phyloP scores from a whole-genome alignment of 2,113 vertebrate species.

The Nansenia antarctica region DNA sequence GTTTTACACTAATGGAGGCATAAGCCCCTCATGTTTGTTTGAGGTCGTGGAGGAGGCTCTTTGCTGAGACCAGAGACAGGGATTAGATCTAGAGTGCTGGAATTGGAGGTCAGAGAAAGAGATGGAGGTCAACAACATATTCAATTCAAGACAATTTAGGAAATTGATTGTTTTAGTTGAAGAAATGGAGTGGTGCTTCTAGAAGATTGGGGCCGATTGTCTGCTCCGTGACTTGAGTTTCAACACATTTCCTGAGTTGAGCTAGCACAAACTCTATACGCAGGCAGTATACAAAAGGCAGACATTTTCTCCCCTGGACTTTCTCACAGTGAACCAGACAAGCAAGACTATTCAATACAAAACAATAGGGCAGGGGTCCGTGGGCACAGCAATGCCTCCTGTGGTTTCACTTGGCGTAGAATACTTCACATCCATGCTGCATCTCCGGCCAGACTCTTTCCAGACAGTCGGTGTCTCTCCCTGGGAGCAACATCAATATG shows the following conservation, averaged over 20 bases:
- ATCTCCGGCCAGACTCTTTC: too few relatives aligned
- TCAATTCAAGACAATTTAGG: neutral
- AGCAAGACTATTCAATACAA: too few relatives aligned
- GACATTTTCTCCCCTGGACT: neutral
- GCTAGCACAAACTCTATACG: neutral
- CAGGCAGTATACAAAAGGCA: neutral
- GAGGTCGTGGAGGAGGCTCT: constrained; percentile 48
- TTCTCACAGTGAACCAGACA: neutral
- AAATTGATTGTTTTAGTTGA: neutral
- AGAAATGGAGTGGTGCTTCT: neutral
- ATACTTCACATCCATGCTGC: too few relatives aligned
- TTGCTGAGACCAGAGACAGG: constrained; percentile 17
- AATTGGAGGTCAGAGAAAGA: neutral
- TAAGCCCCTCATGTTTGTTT: constrained; percentile 68
- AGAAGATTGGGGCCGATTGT: neutral
- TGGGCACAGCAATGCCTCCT: neutral
- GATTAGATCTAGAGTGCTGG: constrained; percentile 35
- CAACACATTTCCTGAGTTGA: neutral
- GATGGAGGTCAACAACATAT: neutral
- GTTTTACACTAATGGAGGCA: constrained; percentile 49
- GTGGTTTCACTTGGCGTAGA: neutral
- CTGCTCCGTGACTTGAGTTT: neutral
- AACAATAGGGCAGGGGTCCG: too few relatives aligned
- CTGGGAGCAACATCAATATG: neutral
- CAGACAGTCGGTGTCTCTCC: neutral